Base-by-base conservation (phyloP, 2,888 invertebrate genomes). In the Trachelus troglodyta region DNA sequence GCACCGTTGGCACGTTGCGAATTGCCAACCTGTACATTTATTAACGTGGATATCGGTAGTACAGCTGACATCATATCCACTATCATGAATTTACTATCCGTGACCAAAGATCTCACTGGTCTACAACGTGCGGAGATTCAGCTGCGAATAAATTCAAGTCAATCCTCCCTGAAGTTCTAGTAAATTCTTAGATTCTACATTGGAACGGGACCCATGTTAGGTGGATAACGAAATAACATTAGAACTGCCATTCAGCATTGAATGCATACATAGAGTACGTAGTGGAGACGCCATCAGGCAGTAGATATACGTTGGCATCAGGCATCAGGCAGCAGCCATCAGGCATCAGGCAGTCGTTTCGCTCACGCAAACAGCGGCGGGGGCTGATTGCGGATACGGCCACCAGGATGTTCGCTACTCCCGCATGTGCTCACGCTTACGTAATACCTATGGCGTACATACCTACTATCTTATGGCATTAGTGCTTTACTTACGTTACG, bases 381-480 rank as follows among this genome's bases (percentile, higher is more conserved):
- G 73, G 76, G 76, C 76, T 76, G 76, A 79, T 77, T 73, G 76
- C 76, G 79, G 76, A 79, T 79, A 79, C 76, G 76, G 74, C 76
- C 34, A 80, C 71, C 80, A 81, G 78, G 77, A 83, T 83, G 79
- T 80, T 81, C 80, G 69, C 77, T 81, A 77, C 77, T 79, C 78
- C 78, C 76, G 76, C 80, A 76, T 79, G 75, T 35, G 31, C 40
- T 75, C 76, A 78, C 80, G 74, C 37, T 85, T 85, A 79, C 81
- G 81, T 83, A 84, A 83, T 77, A 69, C 73, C 73, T 77, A 73
- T 79, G 69, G 71, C 34, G 23, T 75, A 73, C 73, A 77, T 79
- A 79, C 77, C 78, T 75, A 79, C 77, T 81, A 84, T 85, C 80
- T 83, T 81, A 69, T 75, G 75, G 80, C 82, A 82, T 83, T 80